Evolutionary conservation across 2,113 vertebrate genomes (phyloP).

Genomic region (Siphamia tubifer): DNA sequence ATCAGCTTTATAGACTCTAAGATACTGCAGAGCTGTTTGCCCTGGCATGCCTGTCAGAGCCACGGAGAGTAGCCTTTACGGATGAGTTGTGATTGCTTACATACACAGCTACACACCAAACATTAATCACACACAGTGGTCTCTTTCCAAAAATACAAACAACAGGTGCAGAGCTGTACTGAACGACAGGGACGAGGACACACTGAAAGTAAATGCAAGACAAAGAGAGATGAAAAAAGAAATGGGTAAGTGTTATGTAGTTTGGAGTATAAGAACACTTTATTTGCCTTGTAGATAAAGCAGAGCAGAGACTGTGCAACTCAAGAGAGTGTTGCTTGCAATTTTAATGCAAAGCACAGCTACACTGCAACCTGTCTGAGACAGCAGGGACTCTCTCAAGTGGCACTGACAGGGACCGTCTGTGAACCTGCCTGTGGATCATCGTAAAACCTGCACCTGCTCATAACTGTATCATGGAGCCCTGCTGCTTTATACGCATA

Average conservation of each 20-base stretch:
- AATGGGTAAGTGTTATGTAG: conserved; percentile 4
- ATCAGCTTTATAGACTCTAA: conserved; percentile 70
- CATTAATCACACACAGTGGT: conserved; percentile 71
- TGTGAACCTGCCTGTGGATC: conserved; percentile 64
- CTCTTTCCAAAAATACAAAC: conserved; percentile 36
- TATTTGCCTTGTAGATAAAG: conserved; percentile 25
- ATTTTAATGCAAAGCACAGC: conserved; percentile 72
- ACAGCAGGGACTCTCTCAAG: conserved; percentile 63
- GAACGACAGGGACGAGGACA: conserved; percentile 17
- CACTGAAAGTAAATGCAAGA: background rate
- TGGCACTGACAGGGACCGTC: conserved; percentile 60
- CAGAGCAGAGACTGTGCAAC: conserved; percentile 8
- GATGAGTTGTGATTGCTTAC: conserved; percentile 75
- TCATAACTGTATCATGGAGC: conserved; percentile 34
- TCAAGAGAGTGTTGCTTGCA: conserved; percentile 45
- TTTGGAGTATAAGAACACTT: conserved; percentile 13
- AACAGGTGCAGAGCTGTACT: conserved; percentile 15
- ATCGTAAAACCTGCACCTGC: conserved; percentile 64
- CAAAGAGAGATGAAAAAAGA: conserved; percentile 26
- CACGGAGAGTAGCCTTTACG: conserved; percentile 52
- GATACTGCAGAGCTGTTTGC: conserved; percentile 45
- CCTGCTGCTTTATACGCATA: conserved; percentile 36
- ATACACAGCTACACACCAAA: conserved; percentile 68
- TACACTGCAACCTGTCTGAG: conserved; percentile 64
- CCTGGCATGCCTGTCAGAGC: conserved; percentile 59